Conservation (phyloP, 2,888 invertebrate species). For the Cosmopolites sordidus region DNA sequence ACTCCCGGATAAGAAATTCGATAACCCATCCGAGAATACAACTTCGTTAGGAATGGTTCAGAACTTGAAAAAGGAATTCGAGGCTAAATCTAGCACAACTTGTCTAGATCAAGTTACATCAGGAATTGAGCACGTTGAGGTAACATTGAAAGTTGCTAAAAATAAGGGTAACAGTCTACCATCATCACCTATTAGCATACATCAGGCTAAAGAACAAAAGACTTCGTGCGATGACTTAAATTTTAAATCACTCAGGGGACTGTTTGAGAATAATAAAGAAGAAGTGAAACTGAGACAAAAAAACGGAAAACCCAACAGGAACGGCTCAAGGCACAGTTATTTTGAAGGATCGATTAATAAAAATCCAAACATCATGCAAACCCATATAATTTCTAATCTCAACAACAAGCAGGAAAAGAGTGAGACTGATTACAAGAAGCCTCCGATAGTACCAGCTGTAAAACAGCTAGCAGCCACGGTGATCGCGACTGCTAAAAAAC, state of each 20-base stretch:
- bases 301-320: slow-evolving; percentile 24
- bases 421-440: slow-evolving; percentile 38
- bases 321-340: slow-evolving; percentile 38
- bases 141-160: slow-evolving; percentile 29
- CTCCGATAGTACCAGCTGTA: slow-evolving; percentile 49
- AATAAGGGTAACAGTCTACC: slow-evolving; percentile 55
- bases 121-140: slow-evolving; percentile 25
- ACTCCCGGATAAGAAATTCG: slow-evolving; percentile 35
- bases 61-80: slow-evolving; percentile 83
- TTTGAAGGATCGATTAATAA: slow-evolving; percentile 42
- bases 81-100: slow-evolving; percentile 61
- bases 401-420: slow-evolving; percentile 35
- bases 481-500: slow-evolving; percentile 62
- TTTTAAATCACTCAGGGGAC: slow-evolving; percentile 70
- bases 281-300: slow-evolving; percentile 37
- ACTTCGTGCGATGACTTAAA: slow-evolving; percentile 58
- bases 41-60: slow-evolving; percentile 67
- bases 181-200: slow-evolving; percentile 61
- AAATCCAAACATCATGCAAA: slow-evolving; percentile 20
- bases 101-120: slow-evolving; percentile 29
- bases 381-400: slow-evolving; percentile 32
- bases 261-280: slow-evolving; percentile 59
- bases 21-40: slow-evolving; percentile 40
- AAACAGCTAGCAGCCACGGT: slow-evolving; percentile 59
- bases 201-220: slow-evolving; percentile 42